Base-by-base conservation (phyloP, 2,113 vertebrate genomes). In the Theristicus caerulescens region DNA sequence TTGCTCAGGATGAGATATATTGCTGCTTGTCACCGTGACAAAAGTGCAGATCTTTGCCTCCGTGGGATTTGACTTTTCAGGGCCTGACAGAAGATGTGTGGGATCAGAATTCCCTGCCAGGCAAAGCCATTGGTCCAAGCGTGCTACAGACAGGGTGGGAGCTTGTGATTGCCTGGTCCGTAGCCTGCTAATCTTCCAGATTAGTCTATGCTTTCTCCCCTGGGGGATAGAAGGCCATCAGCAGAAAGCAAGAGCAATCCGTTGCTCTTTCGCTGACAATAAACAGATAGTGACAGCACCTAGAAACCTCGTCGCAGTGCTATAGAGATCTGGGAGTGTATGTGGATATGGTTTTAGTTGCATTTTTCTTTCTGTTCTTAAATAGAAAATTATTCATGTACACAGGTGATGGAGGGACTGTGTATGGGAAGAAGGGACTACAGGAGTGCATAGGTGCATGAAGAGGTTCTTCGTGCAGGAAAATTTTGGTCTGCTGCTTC, bases 171-270 rank as follows among this genome's bases (percentile, higher is more conserved):
- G 96, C 67, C 79, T 95, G 94, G 86, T 97, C 78, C 6, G 1
- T 25, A 93, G 90, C 81, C 92, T 90, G 77, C 88, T 97, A 96
- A 97, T 97, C 96, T 97, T 95, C 69, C 86, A 91, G 92, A 95
- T 97, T 96, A 96, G 86, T 91, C 93, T 82, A 1, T 82, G 92
- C 84, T 86, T 94, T 81, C 64, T 93, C 42, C 96, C 94, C 59
- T 32, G 44, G 71, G 81, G 93, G 76, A 82, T 67, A 74, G 91
- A 69, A 90, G 95, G 88, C 96, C 93, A 96, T 94, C 95, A 95
- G 86, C 82, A 87, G 78, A 89, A 95, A 94, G 64, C 59, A 90
- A 71, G 96, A 87, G 91, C 90, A 94, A 96, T 96, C 86, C 61
- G 2, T 90, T 92, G 77, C 94, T 96, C 81, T 90, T 94, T 90